Percentiles rank a stretch among this genome's conserved stretches.
These are phyloP conservation scores for Ectobius pallidus DNA, from an alignment of 2,888 invertebrate genomes.

Conservation along the genomic window DNA sequence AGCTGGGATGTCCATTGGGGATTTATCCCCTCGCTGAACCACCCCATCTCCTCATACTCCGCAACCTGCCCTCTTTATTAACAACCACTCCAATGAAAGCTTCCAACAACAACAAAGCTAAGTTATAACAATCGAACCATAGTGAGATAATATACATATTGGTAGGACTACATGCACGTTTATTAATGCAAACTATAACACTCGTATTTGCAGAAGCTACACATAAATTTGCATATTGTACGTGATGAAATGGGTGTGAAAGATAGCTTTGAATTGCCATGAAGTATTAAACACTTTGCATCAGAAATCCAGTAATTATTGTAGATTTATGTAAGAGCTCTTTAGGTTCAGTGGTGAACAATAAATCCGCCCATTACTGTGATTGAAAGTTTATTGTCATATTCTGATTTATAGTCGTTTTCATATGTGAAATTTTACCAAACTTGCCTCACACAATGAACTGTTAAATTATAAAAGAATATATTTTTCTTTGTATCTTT, in stretches of 20 bases:
- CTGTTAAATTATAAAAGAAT: too few species aligned
- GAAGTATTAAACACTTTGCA: background rate
- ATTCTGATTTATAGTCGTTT: too few species aligned
- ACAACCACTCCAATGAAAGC: slow-evolving; percentile 34
- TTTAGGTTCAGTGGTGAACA: too few species aligned
- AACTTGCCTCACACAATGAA: too few species aligned
- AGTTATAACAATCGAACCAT: slow-evolving; percentile 18
- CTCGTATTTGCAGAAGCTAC: background rate
- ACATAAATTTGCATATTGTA: background rate
- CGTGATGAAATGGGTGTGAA: background rate
- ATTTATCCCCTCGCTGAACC: slow-evolving; percentile 18
- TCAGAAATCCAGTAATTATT: too few species aligned
- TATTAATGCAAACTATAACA: background rate
- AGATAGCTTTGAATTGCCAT: background rate
- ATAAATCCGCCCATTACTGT: too few species aligned
- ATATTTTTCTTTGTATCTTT: too few species aligned
- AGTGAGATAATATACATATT: background rate
- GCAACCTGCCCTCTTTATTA: slow-evolving; percentile 34
- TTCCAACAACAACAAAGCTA: slow-evolving; percentile 10
- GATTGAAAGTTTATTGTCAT: too few species aligned
- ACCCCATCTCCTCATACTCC: background rate
- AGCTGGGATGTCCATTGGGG: slow-evolving; percentile 32
- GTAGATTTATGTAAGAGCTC: too few species aligned
- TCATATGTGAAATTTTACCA: too few species aligned
- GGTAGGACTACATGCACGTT: slow-evolving; percentile 4